Conservation (phyloP, 2,113 vertebrate genomes). For the Microtus ochrogaster region DNA sequence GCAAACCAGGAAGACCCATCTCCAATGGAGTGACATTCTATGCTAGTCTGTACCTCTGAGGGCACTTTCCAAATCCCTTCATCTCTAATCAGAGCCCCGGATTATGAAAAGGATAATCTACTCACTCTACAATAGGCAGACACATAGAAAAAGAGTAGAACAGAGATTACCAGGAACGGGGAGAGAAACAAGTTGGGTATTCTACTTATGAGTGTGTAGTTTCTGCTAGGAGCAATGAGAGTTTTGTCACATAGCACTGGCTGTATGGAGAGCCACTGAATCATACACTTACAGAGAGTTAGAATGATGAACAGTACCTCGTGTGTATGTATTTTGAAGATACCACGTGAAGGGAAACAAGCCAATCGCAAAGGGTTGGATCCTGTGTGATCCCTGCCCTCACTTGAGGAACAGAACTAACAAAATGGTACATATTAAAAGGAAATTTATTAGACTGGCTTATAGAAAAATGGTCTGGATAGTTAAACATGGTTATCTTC, state of each 20-base stretch:
- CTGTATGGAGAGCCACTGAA: background rate
- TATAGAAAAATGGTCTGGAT: background rate
- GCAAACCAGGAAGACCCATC: background rate
- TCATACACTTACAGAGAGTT: background rate
- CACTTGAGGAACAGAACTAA: background rate
- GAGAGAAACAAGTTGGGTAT: background rate
- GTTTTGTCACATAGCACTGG: background rate
- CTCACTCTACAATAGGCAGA: background rate
- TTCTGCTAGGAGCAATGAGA: background rate
- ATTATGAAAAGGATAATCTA: too few relatives aligned
- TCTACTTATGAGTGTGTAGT: background rate
- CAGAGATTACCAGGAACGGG: too few relatives aligned
- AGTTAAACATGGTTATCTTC: too few relatives aligned
- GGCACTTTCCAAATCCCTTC: background rate
- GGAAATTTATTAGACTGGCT: background rate
- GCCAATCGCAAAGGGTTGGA: background rate
- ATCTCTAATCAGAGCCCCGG: background rate
- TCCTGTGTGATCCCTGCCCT: background rate
- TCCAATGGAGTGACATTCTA: fast-evolving
- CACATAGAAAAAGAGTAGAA: background rate
- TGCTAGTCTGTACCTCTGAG: background rate
- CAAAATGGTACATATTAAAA: background rate
- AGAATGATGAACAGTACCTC: background rate
- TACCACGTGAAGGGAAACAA: background rate
- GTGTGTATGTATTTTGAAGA: background rate